These are phyloP conservation scores for Eumerus sabulonum DNA, from an alignment of 2,888 invertebrate genomes.

Conservation along the genomic window DNA sequence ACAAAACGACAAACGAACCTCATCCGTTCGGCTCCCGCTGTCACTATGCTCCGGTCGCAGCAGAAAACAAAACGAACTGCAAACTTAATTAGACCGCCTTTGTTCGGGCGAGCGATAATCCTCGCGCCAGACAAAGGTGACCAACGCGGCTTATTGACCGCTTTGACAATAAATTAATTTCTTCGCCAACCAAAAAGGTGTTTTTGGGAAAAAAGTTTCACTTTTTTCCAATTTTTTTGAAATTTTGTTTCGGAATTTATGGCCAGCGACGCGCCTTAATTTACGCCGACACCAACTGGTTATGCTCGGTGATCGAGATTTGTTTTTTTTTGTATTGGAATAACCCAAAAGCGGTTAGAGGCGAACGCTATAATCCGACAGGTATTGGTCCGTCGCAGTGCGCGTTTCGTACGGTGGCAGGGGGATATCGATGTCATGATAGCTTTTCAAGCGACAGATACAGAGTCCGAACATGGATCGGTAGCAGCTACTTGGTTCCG, in stretches of 20 bases:
- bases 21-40: background rate
- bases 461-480: conserved; percentile 27
- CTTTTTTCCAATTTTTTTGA: conserved; percentile 9
- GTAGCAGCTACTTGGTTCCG: conserved; percentile 54
- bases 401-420: background rate
- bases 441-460: conserved; percentile 9
- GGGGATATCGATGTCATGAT: conserved; percentile 40
- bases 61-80: conserved; percentile 40
- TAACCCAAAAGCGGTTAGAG: conserved; percentile 39
- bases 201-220: conserved; percentile 5
- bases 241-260: conserved; percentile 31
- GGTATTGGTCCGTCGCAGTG: conserved; percentile 37
- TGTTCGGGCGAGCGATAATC: conserved; percentile 57
- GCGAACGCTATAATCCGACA: conserved; percentile 55
- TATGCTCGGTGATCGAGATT: conserved; percentile 35
- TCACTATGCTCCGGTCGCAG: no score
- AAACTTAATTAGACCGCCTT: conserved; percentile 61
- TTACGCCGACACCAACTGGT: conserved; percentile 68
- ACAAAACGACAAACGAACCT: no score
- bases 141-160: conserved; percentile 56
- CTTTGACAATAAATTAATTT: conserved; percentile 60
- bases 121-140: conserved; percentile 47
- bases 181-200: conserved; percentile 44
- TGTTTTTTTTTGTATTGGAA: conserved; percentile 31
- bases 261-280: conserved; percentile 56